A percentile compares a stretch with the other conserved stretches of the same genome.
Conservation (phyloP, 1,140 invertebrate species). For the Ips typographus region DNA sequence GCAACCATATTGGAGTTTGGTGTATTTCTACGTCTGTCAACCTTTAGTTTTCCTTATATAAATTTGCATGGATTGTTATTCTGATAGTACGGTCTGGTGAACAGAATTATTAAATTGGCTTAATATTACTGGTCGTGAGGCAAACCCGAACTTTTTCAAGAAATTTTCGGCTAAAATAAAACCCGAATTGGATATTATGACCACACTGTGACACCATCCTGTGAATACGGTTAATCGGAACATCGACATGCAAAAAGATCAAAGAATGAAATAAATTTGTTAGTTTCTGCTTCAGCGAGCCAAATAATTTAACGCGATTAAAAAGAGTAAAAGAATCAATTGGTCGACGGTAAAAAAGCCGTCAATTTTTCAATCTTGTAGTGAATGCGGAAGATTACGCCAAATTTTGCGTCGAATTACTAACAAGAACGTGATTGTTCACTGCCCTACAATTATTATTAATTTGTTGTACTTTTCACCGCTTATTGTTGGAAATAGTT, state of each 20-base stretch:
- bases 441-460: not conserved
- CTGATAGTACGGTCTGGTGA: too few relatives aligned
- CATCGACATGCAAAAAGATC: too few relatives aligned
- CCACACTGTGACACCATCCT: not conserved
- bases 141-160: too few relatives aligned
- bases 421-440: conserved; percentile 2
- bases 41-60: too few relatives aligned
- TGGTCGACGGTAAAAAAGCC: not conserved
- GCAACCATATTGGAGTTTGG: too few relatives aligned
- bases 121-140: too few relatives aligned
- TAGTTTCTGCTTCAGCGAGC: conserved; percentile 4
- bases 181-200: not conserved
- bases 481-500: not conserved
- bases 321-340: conserved; percentile 5
- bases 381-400: too few relatives aligned
- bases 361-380: too few relatives aligned
- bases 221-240: not conserved
- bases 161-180: not conserved
- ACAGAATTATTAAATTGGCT: too few relatives aligned
- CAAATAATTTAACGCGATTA: not conserved
- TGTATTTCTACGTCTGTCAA: too few relatives aligned
- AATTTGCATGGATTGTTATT: too few relatives aligned
- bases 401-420: too few relatives aligned
- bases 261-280: not conserved
- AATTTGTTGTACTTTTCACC: not conserved